Base-by-base conservation (phyloP, 2,888 invertebrate genomes). In the Pogonocherus hispidulus region DNA sequence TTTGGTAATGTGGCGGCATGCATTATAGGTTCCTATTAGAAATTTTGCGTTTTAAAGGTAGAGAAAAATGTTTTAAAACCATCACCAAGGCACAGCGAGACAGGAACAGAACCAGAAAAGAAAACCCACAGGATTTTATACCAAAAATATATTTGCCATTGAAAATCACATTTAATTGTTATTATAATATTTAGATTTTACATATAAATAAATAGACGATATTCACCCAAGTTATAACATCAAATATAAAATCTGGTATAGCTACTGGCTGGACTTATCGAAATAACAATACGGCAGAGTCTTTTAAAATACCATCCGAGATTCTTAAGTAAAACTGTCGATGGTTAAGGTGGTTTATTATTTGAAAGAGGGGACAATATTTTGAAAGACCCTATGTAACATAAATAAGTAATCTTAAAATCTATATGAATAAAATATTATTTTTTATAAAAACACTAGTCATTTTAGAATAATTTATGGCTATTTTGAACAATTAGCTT, bases 131-230 rank as follows among this genome's bases (percentile, higher is more conserved):
- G 65, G 11, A 65, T 69, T 76, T 79, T 78, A 79, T 82, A 81
- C 79, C 78, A 82, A 82, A 82, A 82, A 82, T 83, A 83, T 83
- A 83, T 83, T 82, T 82, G 76, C 78, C 78, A 80, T 80, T 80
- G 77, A 80, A 78, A 81, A 82, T 81, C 82, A 82, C 83, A 82
- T 81, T 74, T 72, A 82, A 74, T 70, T 68, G 71, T 75, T 75
- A 71, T 41, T 69, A 63, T 60, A 71, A 56, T 69, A 63, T 60
- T 67, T 41, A 56, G 54, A 63, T 63, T 73, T 73, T 37, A 69
- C 65, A 73, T 71, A 69, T 74, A 71, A 72, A 72, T 72, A 76
- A 76, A 76, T 76, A 76, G 74, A 76, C 70, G 67, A 73, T 75
- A 72, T 76, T 70, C 70, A 75, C 70, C 70, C 70, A 67, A 70